Percentiles rank a stretch among this genome's conserved stretches.
phyloP scores from a whole-genome alignment of 2,797 vertebrate species.

The Myioborus miniatus region DNA sequence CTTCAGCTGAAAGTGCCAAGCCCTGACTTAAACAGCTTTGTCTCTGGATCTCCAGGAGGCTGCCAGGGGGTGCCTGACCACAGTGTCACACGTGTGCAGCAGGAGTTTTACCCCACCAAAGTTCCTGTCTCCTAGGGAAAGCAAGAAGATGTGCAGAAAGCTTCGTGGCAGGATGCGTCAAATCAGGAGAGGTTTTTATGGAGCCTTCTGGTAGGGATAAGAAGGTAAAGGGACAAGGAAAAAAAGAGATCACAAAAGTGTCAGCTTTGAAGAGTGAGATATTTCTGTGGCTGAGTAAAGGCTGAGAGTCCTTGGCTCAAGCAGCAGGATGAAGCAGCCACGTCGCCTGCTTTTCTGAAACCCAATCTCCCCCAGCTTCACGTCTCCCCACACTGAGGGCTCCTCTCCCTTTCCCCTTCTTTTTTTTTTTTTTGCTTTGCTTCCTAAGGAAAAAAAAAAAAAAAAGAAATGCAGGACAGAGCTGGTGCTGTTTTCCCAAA shows the following conservation, averaged over 20 bases:
- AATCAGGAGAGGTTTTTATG: not conserved
- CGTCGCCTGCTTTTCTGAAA: not conserved
- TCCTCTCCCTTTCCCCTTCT: not conserved
- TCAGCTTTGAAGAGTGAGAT: not conserved
- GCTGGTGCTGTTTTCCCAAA: slow-evolving; percentile 48
- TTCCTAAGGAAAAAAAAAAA: not conserved
- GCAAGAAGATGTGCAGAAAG: not conserved
- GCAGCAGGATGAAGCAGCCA: not conserved
- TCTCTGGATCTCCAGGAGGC: not conserved
- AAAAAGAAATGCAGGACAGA: slow-evolving; percentile 2
- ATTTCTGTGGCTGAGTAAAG: not conserved
- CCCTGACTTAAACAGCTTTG: not conserved
- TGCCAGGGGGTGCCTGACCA: not conserved
- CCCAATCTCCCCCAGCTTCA: not conserved
- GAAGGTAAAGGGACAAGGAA: not conserved
- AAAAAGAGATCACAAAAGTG: not conserved
- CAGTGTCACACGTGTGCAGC: not conserved
- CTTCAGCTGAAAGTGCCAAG: not conserved
- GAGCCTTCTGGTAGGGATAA: not conserved
- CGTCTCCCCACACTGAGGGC: not conserved
- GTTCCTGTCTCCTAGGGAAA: not conserved
- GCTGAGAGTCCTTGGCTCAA: not conserved
- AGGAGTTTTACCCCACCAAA: not conserved
- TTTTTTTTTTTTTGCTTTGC: fast-evolving
- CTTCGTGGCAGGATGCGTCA: not conserved